Evolutionary conservation across 2,113 vertebrate species (phyloP).

Genomic region (Anguilla japonica): DNA sequence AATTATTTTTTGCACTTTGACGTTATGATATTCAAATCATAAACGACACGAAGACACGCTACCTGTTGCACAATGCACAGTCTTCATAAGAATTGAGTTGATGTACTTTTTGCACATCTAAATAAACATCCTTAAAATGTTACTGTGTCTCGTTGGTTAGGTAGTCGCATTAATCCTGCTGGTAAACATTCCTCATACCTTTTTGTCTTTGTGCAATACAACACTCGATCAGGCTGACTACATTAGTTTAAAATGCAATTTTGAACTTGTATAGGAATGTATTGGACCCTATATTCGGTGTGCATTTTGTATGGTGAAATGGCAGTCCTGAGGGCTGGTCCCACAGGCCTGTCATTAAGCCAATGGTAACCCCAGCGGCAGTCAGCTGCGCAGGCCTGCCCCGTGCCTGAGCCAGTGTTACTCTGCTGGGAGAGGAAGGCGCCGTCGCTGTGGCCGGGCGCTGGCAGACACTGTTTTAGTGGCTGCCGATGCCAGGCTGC

Average conservation of each 20-base stretch:
- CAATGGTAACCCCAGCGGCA: conserved; percentile 55
- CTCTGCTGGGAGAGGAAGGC: conserved; percentile 68
- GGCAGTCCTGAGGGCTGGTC: neutral
- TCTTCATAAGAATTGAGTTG: too few species aligned
- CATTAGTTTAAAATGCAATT: neutral
- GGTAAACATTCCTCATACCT: too few species aligned
- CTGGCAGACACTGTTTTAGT: conserved; percentile 62
- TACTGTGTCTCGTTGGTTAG: too few species aligned
- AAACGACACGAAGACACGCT: too few species aligned
- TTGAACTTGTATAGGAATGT: neutral
- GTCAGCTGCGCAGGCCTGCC: conserved; percentile 65
- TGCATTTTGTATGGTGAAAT: neutral
- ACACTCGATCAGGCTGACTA: neutral
- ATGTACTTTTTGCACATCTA: too few species aligned
- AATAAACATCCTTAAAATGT: too few species aligned
- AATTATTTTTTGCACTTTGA: too few species aligned
- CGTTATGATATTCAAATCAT: too few species aligned
- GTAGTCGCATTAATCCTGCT: too few species aligned
- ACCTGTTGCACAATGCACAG: too few species aligned
- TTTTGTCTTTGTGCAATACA: too few species aligned
- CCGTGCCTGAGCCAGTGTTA: conserved; percentile 68
- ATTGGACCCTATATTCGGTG: neutral
- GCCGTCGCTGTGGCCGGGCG: conserved; percentile 35
- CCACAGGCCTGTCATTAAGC: too few species aligned
- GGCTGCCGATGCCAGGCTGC: conserved; percentile 37